Evolutionary conservation across 2,888 invertebrate species (phyloP).

Genomic region (Lymantria dispar): DNA sequence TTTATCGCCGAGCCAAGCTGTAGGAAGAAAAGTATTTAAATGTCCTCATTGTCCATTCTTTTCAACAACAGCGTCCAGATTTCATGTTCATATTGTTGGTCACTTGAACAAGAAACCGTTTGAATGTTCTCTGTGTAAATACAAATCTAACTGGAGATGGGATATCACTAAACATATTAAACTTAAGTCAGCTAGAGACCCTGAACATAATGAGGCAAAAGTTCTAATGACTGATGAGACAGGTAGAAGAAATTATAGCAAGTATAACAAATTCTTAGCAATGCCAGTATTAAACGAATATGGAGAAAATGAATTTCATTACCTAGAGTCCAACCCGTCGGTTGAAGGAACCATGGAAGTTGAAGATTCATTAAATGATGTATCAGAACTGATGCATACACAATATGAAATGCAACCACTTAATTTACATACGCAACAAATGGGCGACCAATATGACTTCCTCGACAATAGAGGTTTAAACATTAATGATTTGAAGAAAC

Average conservation of each 20-base stretch:
- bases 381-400: conserved; percentile 56
- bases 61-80: conserved; percentile 95
- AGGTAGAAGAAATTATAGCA: conserved; percentile 94
- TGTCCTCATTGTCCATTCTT: conserved; percentile 96
- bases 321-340: conserved; percentile 61
- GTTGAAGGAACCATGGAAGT: conserved; percentile 70
- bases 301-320: conserved; percentile 75
- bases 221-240: conserved; percentile 96
- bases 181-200: conserved; percentile 92
- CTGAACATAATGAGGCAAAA: conserved; percentile 89
- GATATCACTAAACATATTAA: conserved; percentile 98
- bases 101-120: conserved; percentile 97
- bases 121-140: conserved; percentile 96
- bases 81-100: conserved; percentile 96
- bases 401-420: conserved; percentile 84
- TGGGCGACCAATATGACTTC: conserved; percentile 51
- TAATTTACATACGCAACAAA: conserved; percentile 76
- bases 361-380: conserved; percentile 77
- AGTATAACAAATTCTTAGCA: conserved; percentile 93
- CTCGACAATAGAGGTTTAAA: conserved; percentile 48
- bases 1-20: conserved; percentile 83
- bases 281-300: conserved; percentile 84
- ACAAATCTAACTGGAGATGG: conserved; percentile 98
- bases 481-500: conserved; percentile 67
- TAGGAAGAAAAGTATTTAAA: conserved; percentile 92